phyloP scores from a whole-genome alignment of 64 coral and sea anemone genomes.

The Montipora efflorescens region DNA sequence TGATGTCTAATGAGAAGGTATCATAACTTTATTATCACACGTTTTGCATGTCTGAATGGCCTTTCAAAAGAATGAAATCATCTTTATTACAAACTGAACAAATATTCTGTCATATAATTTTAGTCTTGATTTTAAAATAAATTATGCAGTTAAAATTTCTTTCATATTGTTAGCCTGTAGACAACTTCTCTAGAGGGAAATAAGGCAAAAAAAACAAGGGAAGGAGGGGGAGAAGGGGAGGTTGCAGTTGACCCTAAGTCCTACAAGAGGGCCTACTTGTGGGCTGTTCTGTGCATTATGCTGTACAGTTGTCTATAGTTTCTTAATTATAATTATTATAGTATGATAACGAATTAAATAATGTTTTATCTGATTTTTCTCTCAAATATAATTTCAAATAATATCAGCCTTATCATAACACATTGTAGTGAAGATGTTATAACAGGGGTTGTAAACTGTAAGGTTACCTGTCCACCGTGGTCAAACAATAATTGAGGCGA shows the following conservation, averaged over 20 bases:
- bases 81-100: constrained; percentile 45
- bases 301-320: constrained; percentile 20
- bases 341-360: background rate
- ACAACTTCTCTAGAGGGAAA: background rate
- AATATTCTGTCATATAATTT: constrained; percentile 45
- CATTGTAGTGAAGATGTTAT: constrained; percentile 39
- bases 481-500: constrained; percentile 26
- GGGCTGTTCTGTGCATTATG: constrained; percentile 21
- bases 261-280: background rate
- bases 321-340: constrained; percentile 49
- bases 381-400: constrained; percentile 44
- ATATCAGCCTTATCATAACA: constrained; percentile 44
- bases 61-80: constrained; percentile 8
- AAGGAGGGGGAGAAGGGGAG: background rate
- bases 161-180: constrained; percentile 51
- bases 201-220: background rate
- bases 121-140: constrained; percentile 49
- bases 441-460: constrained; percentile 46
- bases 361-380: constrained; percentile 8
- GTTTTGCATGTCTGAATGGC: background rate
- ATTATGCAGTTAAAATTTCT: constrained; percentile 36
- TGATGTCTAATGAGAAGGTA: background rate
- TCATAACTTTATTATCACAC: constrained; percentile 38
- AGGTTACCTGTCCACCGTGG: background rate
- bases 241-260: constrained; percentile 38